phyloP scores from a whole-genome alignment of 1,140 invertebrate species.

The Temnothorax nylanderi region DNA sequence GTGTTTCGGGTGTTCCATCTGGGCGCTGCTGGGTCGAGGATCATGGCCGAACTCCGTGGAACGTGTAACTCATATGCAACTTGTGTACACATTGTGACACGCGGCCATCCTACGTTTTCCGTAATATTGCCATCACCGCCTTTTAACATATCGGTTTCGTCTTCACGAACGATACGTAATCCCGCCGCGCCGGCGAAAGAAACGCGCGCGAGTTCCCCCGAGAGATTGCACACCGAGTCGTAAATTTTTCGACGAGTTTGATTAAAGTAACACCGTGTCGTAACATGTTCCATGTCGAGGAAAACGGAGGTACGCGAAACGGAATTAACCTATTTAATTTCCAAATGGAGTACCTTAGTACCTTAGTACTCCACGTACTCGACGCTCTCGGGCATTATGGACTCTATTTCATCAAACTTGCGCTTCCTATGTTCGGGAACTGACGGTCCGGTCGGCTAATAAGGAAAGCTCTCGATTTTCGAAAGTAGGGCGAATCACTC shows the following conservation, averaged over 20 bases:
- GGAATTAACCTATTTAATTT: conserved; percentile 44
- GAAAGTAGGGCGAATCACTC: conserved; percentile 41
- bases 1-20: conserved; percentile 65
- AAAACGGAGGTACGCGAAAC: background rate
- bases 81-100: conserved; percentile 60
- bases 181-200: background rate
- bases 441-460: background rate
- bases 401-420: conserved; percentile 15
- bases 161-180: conserved; percentile 1
- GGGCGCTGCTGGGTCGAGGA: conserved; percentile 56
- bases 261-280: background rate
- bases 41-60: conserved; percentile 56
- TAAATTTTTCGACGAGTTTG: background rate
- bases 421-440: background rate
- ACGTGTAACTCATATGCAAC: conserved; percentile 67
- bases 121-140: conserved; percentile 46
- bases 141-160: conserved; percentile 54
- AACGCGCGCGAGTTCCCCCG: background rate
- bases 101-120: conserved; percentile 40
- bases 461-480: conserved; percentile 4
- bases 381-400: background rate
- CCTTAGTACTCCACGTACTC: background rate
- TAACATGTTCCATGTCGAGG: too few species aligned
- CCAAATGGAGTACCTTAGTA: conserved; percentile 17
- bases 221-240: background rate